Conservation (phyloP, 2,888 invertebrate genomes). For the Melieria picta region DNA sequence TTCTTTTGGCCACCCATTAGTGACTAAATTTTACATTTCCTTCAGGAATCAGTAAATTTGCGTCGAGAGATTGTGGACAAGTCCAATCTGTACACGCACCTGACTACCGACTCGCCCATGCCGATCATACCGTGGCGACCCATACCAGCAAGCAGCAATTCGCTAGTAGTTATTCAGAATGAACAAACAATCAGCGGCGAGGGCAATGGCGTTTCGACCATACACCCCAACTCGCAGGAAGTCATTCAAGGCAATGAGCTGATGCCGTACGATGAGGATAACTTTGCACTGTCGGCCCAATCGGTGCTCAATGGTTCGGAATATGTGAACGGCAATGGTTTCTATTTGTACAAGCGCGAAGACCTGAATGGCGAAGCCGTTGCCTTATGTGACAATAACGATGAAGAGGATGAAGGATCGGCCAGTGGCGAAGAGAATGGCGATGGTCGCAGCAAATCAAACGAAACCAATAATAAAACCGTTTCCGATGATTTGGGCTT, state of each 20-base stretch:
- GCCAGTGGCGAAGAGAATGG: constrained; percentile 23
- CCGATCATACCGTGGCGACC: constrained; percentile 79
- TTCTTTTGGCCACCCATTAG: background rate
- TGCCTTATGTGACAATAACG: constrained; percentile 42
- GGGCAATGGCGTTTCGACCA: background rate
- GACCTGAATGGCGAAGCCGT: constrained; percentile 47
- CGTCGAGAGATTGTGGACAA: constrained; percentile 60
- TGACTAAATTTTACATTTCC: constrained; percentile 5
- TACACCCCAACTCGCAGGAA: constrained; percentile 30
- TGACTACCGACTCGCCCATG: constrained; percentile 59
- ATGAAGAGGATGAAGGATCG: constrained; percentile 28
- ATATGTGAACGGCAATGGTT: constrained; percentile 82
- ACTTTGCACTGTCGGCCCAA: constrained; percentile 72
- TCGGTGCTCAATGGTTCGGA: constrained; percentile 79
- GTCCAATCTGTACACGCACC: constrained; percentile 54
- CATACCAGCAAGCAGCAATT: constrained; percentile 71
- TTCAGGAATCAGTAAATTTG: constrained; percentile 56
- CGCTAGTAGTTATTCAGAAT: constrained; percentile 51
- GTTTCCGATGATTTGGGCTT: constrained; percentile 54
- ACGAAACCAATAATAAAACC: constrained; percentile 46
- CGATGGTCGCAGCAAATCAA: background rate
- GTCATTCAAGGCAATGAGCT: constrained; percentile 49
- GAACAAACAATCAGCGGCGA: constrained; percentile 38
- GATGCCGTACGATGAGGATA: constrained; percentile 62
- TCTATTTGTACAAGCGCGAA: constrained; percentile 75